Base-by-base conservation (phyloP, 2,113 vertebrate species). In the Geococcyx californianus region DNA sequence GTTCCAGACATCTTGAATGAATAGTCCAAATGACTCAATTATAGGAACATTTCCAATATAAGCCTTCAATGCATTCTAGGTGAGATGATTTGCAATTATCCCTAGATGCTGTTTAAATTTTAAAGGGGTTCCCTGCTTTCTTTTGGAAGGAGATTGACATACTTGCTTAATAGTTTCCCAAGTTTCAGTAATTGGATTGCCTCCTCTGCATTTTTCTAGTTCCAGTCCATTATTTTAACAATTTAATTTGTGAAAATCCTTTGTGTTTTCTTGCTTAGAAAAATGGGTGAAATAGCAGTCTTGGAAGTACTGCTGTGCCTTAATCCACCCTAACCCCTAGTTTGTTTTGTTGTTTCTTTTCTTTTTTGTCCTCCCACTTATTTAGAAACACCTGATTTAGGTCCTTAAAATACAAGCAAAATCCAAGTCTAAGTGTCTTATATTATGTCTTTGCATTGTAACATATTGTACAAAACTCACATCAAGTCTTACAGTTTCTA, bases 21-120 rank as follows among this genome's bases (percentile, higher is more conserved):
- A 85, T 63, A 83, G 34, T 81, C 74, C 76, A 90, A 92, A 93
- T 93, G 72, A 94, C 55, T 94, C 73, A 94, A 31, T 77, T 77
- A 56, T 58, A 87, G 76, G 62, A 87, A 82, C 18, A 24, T 62
- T 94, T 93, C 95, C 84, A 94, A 55, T 60, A 89, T 54, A 97
- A 93, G 78, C 36, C 9, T 90, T 80, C 63, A 60, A 81, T 89
- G n/a, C 34, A 56, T 93, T 78, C 58, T 86, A 94, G 89, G 89
- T 96, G 64, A 94, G 58, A 92, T 76, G 51, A 93, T 70, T 93
- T 93, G n/a, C 74, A 93, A 89, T 85, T 77, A 93, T 93, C 91
- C 33, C 21, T 17, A 67, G 56, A 76, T 54, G 55, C 45, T 42
- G 64, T 72, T 93, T 67, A 94, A 84, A 93, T 92, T 94, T 84